Evolutionary conservation across 2,888 invertebrate species (phyloP).

Genomic region (Trachelus tabidus): DNA sequence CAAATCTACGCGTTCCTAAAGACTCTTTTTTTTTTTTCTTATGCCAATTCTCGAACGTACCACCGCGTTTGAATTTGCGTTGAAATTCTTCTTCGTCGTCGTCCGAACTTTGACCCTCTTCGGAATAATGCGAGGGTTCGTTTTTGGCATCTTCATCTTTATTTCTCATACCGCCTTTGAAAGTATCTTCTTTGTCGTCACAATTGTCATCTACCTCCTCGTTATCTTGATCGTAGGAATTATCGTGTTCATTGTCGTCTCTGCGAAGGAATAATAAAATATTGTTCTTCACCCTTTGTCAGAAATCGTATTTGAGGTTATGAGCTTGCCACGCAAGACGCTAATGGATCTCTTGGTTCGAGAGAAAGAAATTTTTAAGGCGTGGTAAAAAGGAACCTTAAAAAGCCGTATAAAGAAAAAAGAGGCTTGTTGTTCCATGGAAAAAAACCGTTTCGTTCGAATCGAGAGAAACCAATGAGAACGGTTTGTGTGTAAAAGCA

Average conservation of each 20-base stretch:
- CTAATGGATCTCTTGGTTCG: not conserved
- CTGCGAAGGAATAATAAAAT: not conserved
- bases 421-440: not conserved
- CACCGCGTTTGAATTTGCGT: not conserved
- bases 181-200: conserved; percentile 8
- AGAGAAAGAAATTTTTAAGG: no score
- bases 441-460: not conserved
- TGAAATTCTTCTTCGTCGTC: not conserved
- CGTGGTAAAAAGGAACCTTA: no score
- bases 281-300: not conserved
- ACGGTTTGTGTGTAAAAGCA: not conserved
- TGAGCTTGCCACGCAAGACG: not conserved
- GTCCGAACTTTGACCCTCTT: not conserved
- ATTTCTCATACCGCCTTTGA: not conserved
- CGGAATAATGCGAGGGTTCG: not conserved
- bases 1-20: not conserved
- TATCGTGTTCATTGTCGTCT: not conserved
- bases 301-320: not conserved
- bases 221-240: conserved; percentile 3
- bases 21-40: no score
- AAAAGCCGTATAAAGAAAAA: no score
- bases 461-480: not conserved
- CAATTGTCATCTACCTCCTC: not conserved
- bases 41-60: not conserved
- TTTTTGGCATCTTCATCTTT: not conserved